A percentile compares a stretch with the other conserved stretches of the same genome.
Evolutionary conservation across 2,888 invertebrate genomes (phyloP).

Genomic region (Psylliodes chrysocephalus): DNA sequence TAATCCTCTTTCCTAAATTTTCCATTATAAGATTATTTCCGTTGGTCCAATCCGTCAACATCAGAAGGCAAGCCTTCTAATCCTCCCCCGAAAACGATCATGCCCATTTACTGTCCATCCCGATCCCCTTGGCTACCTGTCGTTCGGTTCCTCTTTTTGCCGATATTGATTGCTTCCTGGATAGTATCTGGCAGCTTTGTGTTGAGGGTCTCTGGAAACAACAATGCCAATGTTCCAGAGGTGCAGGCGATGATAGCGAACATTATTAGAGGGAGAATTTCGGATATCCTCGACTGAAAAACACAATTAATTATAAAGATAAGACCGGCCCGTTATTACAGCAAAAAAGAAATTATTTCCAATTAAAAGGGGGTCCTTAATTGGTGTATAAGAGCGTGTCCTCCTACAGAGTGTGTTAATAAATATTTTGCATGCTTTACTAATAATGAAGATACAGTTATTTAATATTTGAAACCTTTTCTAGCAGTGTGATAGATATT

Average conservation of each 20-base stretch:
- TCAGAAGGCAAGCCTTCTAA: conserved; percentile 12
- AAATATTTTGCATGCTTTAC: no score
- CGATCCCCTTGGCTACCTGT: conserved; percentile 15
- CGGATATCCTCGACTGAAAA: conserved; percentile 66
- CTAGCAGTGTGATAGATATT: no score
- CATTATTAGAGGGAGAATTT: conserved; percentile 69
- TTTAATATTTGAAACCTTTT: no score
- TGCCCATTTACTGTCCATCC: conserved; percentile 17
- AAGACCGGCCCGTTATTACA: not conserved
- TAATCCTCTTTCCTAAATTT: conserved; percentile 16
- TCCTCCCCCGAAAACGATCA: conserved; percentile 11
- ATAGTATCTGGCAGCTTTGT: conserved; percentile 71
- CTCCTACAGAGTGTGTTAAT: no score
- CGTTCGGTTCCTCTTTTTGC: conserved; percentile 34
- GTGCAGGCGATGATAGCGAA: conserved; percentile 69
- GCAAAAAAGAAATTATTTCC: not conserved
- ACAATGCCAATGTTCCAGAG: conserved; percentile 69
- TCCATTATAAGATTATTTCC: conserved; percentile 20
- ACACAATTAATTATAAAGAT: conserved; percentile 23
- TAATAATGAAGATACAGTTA: no score
- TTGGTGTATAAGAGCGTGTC: no score
- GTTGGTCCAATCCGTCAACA: conserved; percentile 7
- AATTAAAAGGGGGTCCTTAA: no score
- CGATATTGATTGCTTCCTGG: conserved; percentile 66
- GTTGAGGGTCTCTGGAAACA: conserved; percentile 73